phyloP scores from a whole-genome alignment of 2,888 invertebrate genomes.

The Drosophila ochracea region DNA sequence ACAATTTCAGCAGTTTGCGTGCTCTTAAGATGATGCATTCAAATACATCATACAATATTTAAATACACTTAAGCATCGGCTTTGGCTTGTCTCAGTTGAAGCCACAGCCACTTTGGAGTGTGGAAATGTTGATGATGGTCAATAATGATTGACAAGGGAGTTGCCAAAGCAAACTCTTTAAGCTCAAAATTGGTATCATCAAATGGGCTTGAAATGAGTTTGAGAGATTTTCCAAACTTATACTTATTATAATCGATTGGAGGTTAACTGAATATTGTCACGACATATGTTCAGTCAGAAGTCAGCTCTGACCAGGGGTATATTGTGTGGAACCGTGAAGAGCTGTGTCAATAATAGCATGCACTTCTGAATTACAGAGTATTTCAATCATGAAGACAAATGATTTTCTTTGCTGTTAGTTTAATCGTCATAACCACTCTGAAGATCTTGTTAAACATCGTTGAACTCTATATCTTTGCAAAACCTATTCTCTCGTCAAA shows the following conservation, averaged over 20 bases:
- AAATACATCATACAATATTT: slow-evolving; percentile 15
- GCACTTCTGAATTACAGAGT: background rate
- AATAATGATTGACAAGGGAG: slow-evolving; percentile 55
- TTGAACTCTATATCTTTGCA: slow-evolving; percentile 21
- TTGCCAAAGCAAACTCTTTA: slow-evolving; percentile 50
- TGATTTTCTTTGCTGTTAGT: background rate
- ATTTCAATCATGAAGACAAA: background rate
- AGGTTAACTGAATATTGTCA: background rate
- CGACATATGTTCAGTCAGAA: background rate
- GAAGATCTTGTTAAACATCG: slow-evolving; percentile 14
- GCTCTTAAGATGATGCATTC: slow-evolving; percentile 25
- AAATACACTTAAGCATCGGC: slow-evolving; percentile 10
- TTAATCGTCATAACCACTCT: background rate
- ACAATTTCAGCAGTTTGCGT: slow-evolving; percentile 49
- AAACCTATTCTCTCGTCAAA: slow-evolving; percentile 26
- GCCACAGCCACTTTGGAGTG: slow-evolving; percentile 44
- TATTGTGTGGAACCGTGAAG: background rate
- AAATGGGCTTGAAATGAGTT: slow-evolving; percentile 8
- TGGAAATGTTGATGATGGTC: slow-evolving; percentile 73
- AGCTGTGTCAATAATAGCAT: background rate
- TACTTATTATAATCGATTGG: slow-evolving; percentile 1
- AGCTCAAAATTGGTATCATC: slow-evolving; percentile 47
- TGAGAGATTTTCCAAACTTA: slow-evolving; percentile 10
- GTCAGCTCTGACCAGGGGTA: background rate
- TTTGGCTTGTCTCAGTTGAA: background rate